Base-by-base conservation (phyloP, 2,888 invertebrate genomes). In the Netelia melanura region DNA sequence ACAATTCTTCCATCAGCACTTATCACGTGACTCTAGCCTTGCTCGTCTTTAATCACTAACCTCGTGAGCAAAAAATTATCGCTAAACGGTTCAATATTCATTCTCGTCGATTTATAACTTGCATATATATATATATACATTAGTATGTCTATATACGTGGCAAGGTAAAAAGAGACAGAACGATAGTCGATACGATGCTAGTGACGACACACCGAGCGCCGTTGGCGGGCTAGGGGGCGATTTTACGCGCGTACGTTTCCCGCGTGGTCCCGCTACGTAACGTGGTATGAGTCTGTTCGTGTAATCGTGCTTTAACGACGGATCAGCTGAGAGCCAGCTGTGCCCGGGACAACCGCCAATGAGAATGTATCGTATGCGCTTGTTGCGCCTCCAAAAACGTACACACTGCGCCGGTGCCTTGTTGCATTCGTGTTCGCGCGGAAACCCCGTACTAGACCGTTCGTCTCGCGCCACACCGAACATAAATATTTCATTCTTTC, bases 311-410 rank as follows among this genome's bases (percentile, higher is more conserved):
- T 72, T 75, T 76, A 77, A 77, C 84, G 79, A 82, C 64, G 75
- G 87, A 93, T 93, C 93, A 93, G 93, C 93, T 93, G 93, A 93
- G 93, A 90, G 91, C 93, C 93, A 93, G 93, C 93, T 93, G 93
- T 92, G 92, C 89, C 80, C 79, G 75, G 74, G 70, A 74, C 43
- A 67, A 56, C 84, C 86, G 71, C 93, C 93, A 93, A 93, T 93
- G 87, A 77, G 77, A 83, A 9, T 6, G 65, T 56, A 56, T 81
- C 56, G 75, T 88, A 65, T 72, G 75, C 79, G 74, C 77, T 82
- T 77, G 76, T 61, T 56, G 61, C 79, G 86, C 86, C 84, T 83
- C 86, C 86, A 86, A 52, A 52, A 79, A 85, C 78, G 85, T 85
- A 85, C 71, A 83, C 84, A 87, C 64, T 21, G 86, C 82, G 84